Conservation (phyloP, 2,113 vertebrate genomes). For the Hippocampus mohnikei region DNA sequence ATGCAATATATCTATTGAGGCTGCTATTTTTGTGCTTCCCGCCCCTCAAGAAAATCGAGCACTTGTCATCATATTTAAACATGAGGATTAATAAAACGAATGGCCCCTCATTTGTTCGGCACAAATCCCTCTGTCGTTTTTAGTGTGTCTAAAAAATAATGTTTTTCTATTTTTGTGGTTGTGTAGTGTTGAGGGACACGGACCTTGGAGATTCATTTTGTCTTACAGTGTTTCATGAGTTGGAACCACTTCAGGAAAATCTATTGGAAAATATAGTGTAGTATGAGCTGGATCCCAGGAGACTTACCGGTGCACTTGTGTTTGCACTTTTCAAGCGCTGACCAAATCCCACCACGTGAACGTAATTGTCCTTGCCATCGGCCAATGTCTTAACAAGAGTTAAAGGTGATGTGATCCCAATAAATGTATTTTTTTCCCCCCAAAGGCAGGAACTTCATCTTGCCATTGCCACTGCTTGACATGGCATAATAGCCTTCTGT, state of each 20-base stretch:
- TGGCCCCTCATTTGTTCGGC: neutral
- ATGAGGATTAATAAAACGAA: slow-evolving; percentile 9
- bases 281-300: slow-evolving; percentile 14
- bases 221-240: neutral
- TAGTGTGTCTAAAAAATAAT: neutral
- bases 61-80: slow-evolving; percentile 8
- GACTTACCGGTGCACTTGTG: slow-evolving; percentile 21
- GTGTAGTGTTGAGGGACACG: neutral
- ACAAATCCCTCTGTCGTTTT: neutral
- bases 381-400: slow-evolving; percentile 37
- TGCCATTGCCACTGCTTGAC: slow-evolving; percentile 39
- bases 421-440: slow-evolving; percentile 36
- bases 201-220: neutral
- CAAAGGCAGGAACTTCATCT: slow-evolving; percentile 40
- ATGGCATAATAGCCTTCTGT: slow-evolving; percentile 53
- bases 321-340: slow-evolving; percentile 28
- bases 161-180: neutral
- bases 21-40: slow-evolving; percentile 16
- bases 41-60: slow-evolving; percentile 21
- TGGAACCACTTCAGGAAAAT: slow-evolving; percentile 7
- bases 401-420: slow-evolving; percentile 54
- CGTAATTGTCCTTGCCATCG: slow-evolving; percentile 36
- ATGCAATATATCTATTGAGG: slow-evolving; percentile 29
- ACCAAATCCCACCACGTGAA: slow-evolving; percentile 32
- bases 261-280: slow-evolving; percentile 16